Evolutionary conservation across 2,797 vertebrate species (phyloP), one percentile per base, ranked within the genome.

Genomic region (Atherinosoma microstoma): DNA sequence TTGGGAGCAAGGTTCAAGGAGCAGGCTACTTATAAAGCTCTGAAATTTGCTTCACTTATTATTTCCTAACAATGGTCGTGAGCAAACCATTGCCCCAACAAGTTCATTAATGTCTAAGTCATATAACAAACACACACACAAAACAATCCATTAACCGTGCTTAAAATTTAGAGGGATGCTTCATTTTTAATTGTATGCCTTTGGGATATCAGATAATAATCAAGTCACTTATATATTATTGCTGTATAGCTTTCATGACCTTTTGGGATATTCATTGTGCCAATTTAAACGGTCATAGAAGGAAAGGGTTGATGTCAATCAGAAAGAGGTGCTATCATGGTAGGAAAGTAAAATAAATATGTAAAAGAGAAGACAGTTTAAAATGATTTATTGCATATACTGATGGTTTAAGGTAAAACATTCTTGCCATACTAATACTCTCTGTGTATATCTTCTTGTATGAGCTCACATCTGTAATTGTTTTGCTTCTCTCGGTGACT

Each of bases 241-340:
- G 30, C 30, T 32, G 30, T 32, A 4, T 63, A 18, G 36, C 68
- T 69, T 73, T 80, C 83, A 88, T 90, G 90, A 83, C 83, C 64
- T 84, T 82, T 53, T 49, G 29, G 64, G 73, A 89, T 92, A 85
- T 82, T 71, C 57, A 83, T 69, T 83, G 83, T 70, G 76, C 66
- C 58, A 30, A 66, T 90, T 88, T 51, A 78, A 77, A 76, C 80
- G 0, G 76, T 70, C 64, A 78, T 72, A 34, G 70, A 69, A 67
- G 67, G 24, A 61, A 71, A 77, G 75, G 32, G 64, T 64, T 79
- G 84, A 87, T 87, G 85, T 91, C 82, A 91, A 93, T 87, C 78
- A 84, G 69, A 89, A 90, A 85, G 76, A 83, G 78, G 57, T 74
- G 75, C 84, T 90, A 92, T 92, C n/a, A 51, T n/a, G 22, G 9